Conservation (phyloP, 1,140 invertebrate genomes). For the Euura lappo region DNA sequence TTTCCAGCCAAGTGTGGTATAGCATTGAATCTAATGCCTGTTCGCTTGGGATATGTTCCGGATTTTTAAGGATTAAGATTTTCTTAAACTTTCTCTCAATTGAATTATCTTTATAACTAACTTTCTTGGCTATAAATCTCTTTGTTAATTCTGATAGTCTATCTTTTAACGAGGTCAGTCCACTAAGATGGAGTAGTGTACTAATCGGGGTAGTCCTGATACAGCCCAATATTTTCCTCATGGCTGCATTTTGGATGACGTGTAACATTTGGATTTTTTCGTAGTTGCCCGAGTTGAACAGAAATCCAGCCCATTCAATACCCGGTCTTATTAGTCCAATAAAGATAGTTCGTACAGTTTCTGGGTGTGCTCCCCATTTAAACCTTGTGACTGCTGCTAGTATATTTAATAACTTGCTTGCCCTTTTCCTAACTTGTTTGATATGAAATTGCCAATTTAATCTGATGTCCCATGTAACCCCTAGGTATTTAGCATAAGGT, state of each 20-base stretch:
- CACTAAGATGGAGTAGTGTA: slow-evolving; percentile 3
- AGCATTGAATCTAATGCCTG: too few species aligned
- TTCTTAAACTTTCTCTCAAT: too few species aligned
- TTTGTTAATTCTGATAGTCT: too few species aligned
- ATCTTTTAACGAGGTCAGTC: too few species aligned
- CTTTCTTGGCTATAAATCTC: too few species aligned
- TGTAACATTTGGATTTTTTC: slow-evolving; percentile 10
- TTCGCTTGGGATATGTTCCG: too few species aligned
- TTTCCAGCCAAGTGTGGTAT: too few species aligned
- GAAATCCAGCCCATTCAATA: slow-evolving; percentile 22
- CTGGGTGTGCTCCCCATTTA: slow-evolving; percentile 27
- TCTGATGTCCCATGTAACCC: slow-evolving; percentile 20
- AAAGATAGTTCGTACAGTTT: slow-evolving; percentile 19
- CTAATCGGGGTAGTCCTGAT: slow-evolving; percentile 24
- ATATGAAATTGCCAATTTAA: slow-evolving; percentile 23
- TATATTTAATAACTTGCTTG: slow-evolving; percentile 16
- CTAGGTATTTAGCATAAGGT: slow-evolving; percentile 19
- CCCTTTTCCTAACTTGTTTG: not conserved
- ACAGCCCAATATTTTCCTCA: slow-evolving; percentile 18
- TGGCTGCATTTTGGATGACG: slow-evolving; percentile 20
- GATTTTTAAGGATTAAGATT: too few species aligned
- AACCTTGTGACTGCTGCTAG: slow-evolving; percentile 21
- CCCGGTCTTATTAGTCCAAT: slow-evolving; percentile 22
- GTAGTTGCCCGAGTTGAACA: not conserved
- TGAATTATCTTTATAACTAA: too few species aligned